These are phyloP conservation scores for Mantis religiosa DNA, from an alignment of 2,888 invertebrate genomes.

Conservation along the genomic window DNA sequence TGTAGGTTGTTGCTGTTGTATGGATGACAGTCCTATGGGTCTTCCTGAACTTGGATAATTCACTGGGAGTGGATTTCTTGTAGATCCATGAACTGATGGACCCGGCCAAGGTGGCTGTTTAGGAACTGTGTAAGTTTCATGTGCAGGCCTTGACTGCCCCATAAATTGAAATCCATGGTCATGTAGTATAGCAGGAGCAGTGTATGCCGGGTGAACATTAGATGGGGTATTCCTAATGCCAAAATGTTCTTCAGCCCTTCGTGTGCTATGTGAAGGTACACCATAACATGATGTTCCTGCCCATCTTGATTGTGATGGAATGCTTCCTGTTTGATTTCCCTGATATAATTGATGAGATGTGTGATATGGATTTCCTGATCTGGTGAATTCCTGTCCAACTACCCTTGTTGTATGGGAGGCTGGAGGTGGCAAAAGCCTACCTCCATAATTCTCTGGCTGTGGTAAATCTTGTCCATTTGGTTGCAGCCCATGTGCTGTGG, in stretches of 20 bases:
- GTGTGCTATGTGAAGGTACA: not conserved
- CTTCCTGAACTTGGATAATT: not conserved
- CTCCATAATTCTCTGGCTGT: not conserved
- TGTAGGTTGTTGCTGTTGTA: not conserved
- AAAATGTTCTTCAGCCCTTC: not conserved
- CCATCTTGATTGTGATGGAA: not conserved
- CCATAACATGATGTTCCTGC: conserved; percentile 9
- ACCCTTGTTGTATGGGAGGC: not conserved
- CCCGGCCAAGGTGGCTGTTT: not conserved
- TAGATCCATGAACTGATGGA: not conserved
- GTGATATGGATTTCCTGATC: not conserved
- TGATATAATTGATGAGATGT: not conserved
- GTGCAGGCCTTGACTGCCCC: not conserved
- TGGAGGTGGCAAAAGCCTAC: not conserved
- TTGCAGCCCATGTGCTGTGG: not conserved
- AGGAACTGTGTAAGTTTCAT: not conserved
- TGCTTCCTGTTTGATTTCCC: not conserved
- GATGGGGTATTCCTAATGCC: not conserved
- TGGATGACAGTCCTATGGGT: not conserved
- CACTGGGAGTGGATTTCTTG: not conserved
- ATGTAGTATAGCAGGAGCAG: not conserved
- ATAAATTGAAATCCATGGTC: not conserved
- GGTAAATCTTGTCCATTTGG: not conserved
- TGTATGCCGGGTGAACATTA: not conserved
- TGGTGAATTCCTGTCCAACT: not conserved